Evolutionary conservation across 1,140 invertebrate genomes (phyloP).

Genomic region (Drosophila orena): DNA sequence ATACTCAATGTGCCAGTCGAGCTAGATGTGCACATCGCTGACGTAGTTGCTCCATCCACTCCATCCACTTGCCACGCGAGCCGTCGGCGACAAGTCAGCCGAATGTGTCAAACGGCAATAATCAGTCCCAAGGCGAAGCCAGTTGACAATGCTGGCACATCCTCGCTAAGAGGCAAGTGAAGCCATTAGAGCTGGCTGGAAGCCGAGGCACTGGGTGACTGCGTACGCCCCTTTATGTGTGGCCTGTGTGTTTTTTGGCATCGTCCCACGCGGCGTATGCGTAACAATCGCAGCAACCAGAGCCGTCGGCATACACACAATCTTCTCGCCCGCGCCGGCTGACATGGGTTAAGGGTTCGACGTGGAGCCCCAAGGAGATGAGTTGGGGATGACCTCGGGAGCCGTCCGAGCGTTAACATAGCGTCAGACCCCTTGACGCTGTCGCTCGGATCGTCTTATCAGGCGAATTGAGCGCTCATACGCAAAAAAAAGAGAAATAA

Average conservation of each 20-base stretch:
- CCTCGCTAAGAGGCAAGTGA: slow-evolving; percentile 10
- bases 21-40: slow-evolving; percentile 9
- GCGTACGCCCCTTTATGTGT: too few species aligned
- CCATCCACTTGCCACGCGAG: slow-evolving; percentile 18
- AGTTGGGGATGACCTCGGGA: slow-evolving; percentile 34
- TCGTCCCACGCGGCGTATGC: slow-evolving; percentile 58
- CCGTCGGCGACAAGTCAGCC: slow-evolving; percentile 42
- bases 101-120: slow-evolving; percentile 76
- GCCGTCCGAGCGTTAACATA: slow-evolving; percentile 43
- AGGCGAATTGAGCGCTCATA: slow-evolving; percentile 76
- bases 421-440: slow-evolving; percentile 40
- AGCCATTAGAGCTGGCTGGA: slow-evolving; percentile 9
- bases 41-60: background rate
- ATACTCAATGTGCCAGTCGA: slow-evolving; percentile 60
- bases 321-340: slow-evolving; percentile 33
- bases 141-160: slow-evolving; percentile 49
- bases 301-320: slow-evolving; percentile 47
- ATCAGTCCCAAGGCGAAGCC: slow-evolving; percentile 70
- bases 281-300: slow-evolving; percentile 58
- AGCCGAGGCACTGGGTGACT: background rate
- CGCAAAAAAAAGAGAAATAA: slow-evolving; percentile 47
- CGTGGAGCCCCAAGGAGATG: slow-evolving; percentile 33
- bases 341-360: slow-evolving; percentile 54
- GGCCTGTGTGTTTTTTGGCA: background rate
- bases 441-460: slow-evolving; percentile 59